phyloP scores from a whole-genome alignment of 2,113 vertebrate genomes.

The Oceanodroma tethys region DNA sequence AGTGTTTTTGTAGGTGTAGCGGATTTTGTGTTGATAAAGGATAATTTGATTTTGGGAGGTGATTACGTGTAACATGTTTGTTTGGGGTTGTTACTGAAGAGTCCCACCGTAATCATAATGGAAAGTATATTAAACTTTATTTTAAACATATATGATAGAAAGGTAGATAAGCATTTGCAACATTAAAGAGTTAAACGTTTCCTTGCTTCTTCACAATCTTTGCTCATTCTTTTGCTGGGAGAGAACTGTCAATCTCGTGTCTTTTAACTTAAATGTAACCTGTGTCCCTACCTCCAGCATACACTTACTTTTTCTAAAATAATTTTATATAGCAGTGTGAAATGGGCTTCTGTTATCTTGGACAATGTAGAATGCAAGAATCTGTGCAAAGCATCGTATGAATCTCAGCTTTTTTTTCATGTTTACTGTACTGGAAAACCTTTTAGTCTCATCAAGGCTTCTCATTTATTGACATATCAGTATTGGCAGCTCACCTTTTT shows the following conservation, averaged over 20 bases:
- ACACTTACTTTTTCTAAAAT: background rate
- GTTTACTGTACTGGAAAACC: background rate
- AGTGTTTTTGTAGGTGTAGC: background rate
- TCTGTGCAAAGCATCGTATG: background rate
- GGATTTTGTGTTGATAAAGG: background rate
- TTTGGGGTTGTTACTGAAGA: background rate
- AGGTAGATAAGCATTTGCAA: background rate
- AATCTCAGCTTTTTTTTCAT: background rate
- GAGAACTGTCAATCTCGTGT: background rate
- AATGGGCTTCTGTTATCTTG: background rate
- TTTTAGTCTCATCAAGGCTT: background rate
- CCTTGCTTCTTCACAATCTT: background rate
- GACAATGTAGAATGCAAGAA: background rate
- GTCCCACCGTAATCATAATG: background rate
- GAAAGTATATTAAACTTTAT: background rate
- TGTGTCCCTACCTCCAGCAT: background rate
- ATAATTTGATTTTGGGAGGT: background rate
- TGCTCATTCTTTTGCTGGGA: background rate
- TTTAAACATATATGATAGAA: background rate
- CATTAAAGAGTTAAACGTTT: background rate
- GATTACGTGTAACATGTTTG: fast-evolving
- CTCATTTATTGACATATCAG: background rate
- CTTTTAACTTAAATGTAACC: background rate
- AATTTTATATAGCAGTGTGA: background rate
- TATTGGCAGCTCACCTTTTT: background rate